phyloP scores from a whole-genome alignment of 2,797 vertebrate genomes.

The Eupleurogrammus muticus region DNA sequence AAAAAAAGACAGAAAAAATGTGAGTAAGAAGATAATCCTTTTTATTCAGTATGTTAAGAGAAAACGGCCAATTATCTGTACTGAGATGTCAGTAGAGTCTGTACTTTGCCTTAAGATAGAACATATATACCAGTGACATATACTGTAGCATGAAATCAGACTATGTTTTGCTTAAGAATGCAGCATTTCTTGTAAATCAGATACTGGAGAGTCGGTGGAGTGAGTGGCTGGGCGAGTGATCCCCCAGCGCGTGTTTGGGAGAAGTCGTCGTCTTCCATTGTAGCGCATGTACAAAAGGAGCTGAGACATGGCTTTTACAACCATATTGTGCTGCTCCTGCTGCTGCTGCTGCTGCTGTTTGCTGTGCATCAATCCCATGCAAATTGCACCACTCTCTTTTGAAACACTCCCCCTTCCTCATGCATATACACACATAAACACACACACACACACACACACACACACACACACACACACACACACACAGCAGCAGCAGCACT shows the following conservation, averaged over 20 bases:
- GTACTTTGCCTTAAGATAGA: too few species aligned
- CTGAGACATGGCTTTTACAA: slow-evolving; percentile 63
- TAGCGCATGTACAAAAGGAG: slow-evolving; percentile 39
- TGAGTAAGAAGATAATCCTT: too few species aligned
- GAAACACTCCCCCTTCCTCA: slow-evolving; percentile 52
- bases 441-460: slow-evolving; percentile 28
- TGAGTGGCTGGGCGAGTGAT: slow-evolving; percentile 17
- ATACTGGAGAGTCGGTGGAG: slow-evolving; percentile 16
- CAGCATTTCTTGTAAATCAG: slow-evolving; percentile 18
- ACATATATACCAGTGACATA: not conserved
- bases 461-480: slow-evolving; percentile 38
- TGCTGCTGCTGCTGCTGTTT: slow-evolving; percentile 35
- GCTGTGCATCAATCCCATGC: slow-evolving; percentile 71
- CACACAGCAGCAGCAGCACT: slow-evolving; percentile 46
- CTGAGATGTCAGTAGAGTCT: too few species aligned
- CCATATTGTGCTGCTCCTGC: slow-evolving; percentile 52
- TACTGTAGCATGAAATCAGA: not conserved
- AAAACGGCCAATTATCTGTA: too few species aligned
- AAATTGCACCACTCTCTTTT: slow-evolving; percentile 59
- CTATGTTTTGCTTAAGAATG: slow-evolving; percentile 20
- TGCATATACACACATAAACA: slow-evolving; percentile 42
- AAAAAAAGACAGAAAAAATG: too few species aligned
- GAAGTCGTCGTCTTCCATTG: slow-evolving; percentile 30
- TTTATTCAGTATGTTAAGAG: too few species aligned
- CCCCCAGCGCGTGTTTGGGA: slow-evolving; percentile 20